Evolutionary conservation across 2,888 invertebrate species (phyloP).

Genomic region (Lasiommata megera): DNA sequence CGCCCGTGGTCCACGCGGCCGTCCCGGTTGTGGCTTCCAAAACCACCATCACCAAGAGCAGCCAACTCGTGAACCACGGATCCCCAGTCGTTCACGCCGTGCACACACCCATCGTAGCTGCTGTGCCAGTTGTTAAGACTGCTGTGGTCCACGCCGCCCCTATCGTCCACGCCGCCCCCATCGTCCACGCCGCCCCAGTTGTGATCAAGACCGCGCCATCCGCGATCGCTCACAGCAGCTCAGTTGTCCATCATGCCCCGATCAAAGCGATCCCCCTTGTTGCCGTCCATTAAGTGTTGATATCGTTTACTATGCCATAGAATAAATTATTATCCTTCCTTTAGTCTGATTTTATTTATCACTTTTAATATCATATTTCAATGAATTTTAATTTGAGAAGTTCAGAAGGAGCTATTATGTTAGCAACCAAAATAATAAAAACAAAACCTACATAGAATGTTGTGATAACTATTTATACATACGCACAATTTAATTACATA

Average conservation of each 20-base stretch:
- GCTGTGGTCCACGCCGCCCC: conserved; percentile 44
- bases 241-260: conserved; percentile 60
- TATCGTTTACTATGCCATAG: conserved; percentile 17
- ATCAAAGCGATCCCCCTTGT: conserved; percentile 61
- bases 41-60: conserved; percentile 73
- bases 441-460: too few species aligned
- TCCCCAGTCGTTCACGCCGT: conserved; percentile 57
- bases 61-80: conserved; percentile 72
- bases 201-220: conserved; percentile 65
- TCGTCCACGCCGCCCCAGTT: conserved; percentile 51
- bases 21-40: conserved; percentile 54
- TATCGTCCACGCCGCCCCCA: conserved; percentile 46
- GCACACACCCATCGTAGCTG: conserved; percentile 42
- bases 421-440: too few species aligned
- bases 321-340: conserved; percentile 28
- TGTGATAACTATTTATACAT: too few species aligned
- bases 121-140: conserved; percentile 36
- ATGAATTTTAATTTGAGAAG: too few species aligned
- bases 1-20: conserved; percentile 57
- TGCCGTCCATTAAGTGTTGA: conserved; percentile 46
- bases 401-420: too few species aligned
- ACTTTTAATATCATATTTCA: background rate
- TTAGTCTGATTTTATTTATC: background rate
- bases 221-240: conserved; percentile 64
- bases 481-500: too few species aligned